These are phyloP conservation scores for Cyphotilapia sp. DNA, from an alignment of 2,113 vertebrate species.

Conservation along the genomic window DNA sequence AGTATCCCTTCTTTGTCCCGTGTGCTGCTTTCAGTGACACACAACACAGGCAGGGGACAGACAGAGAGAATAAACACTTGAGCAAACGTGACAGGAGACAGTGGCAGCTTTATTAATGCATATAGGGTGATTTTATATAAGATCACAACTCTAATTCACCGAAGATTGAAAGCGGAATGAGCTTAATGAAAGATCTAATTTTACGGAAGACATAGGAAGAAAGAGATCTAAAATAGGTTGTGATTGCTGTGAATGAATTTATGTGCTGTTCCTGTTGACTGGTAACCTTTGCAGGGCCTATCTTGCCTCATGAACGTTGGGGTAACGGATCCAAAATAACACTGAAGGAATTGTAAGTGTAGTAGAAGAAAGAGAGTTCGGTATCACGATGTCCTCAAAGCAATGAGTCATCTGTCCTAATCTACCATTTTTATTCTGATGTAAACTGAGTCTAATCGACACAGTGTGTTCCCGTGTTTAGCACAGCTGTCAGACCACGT, in stretches of 20 bases:
- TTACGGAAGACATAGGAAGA: background rate
- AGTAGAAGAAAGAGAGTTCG: background rate
- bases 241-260: background rate
- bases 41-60: background rate
- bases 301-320: background rate
- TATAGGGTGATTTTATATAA: background rate
- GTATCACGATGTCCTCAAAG: background rate
- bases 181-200: accelerated
- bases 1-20: background rate
- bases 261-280: background rate
- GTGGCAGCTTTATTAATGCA: background rate
- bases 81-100: background rate
- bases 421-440: background rate
- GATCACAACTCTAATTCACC: background rate
- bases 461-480: background rate
- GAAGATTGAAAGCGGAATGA: background rate
- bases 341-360: background rate
- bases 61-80: background rate
- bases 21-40: background rate
- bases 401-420: background rate
- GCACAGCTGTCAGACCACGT: background rate
- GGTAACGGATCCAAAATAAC: background rate
- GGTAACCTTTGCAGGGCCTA: background rate
- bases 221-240: background rate
- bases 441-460: background rate